Evolutionary conservation across 2,113 vertebrate genomes (phyloP), one percentile per base, ranked within the genome.

Genomic region (Dermatemys mawii): DNA sequence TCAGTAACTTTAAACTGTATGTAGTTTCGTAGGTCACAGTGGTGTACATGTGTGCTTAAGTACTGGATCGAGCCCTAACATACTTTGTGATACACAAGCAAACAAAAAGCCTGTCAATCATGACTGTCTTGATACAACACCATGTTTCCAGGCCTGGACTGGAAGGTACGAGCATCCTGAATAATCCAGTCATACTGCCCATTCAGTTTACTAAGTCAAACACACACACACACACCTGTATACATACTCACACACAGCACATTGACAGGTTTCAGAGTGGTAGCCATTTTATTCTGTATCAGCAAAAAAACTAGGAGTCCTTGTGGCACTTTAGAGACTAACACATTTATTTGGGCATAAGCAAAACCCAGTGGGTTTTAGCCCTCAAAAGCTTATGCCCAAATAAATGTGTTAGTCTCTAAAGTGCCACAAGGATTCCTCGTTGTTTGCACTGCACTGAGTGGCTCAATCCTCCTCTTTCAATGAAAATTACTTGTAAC

Each of bases 201-300:
- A 67, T 6, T 81, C 63, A 86, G 19, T 24, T 86, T 86, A 57
- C 49, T 35, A 84, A 73, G 53, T 84, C 32, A 29, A 87, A 90
- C 54, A 0, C 48, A 44, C 2, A 0, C 2, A 1, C 2, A 8
- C 8, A 6, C 46, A 5, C 46, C 38, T 7, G 4, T 14, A 19
- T 1, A 1, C 49, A 83, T 76, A 44, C 48, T 76, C 17, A 19
- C 17, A 21, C 63, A 19, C 14, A 32, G 46, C 46, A 46, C 46
- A 46, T 46, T 46, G 46, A 46, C 46, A 46, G 46, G 46, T 46
- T 46, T 46, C 46, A 46, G 46, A 46, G 46, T 46, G 46, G 46
- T 46, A 46, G 46, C 46, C 46, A 46, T 46, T 5, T 46, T 46
- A 46, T 5, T 8, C 46, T 46, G 46, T 46, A 46, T 46, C 46